phyloP scores from a whole-genome alignment of 2,113 vertebrate species.

The Turdus rufiventris region DNA sequence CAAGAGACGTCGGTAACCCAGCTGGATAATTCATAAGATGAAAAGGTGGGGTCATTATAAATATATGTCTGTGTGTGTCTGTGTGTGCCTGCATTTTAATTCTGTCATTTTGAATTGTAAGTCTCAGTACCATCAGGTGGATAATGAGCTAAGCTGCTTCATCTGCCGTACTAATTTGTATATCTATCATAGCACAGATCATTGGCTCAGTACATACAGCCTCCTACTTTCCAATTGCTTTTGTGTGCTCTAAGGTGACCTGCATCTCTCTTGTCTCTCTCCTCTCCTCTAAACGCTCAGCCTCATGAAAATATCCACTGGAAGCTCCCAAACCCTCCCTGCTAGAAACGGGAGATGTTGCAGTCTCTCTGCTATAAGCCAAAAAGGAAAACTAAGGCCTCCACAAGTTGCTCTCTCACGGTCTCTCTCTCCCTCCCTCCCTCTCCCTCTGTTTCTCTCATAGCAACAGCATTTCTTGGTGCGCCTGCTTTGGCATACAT shows the following conservation, averaged over 20 bases:
- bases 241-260: conserved; percentile 37
- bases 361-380: conserved; percentile 23
- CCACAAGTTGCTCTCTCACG: conserved; percentile 60
- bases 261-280: neutral
- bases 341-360: neutral
- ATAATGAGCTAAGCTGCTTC: conserved; percentile 51
- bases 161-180: conserved; percentile 36
- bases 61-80: conserved; percentile 16
- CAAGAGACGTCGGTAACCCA: conserved; percentile 32
- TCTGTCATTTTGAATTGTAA: conserved; percentile 14
- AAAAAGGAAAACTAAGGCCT: conserved; percentile 63
- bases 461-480: conserved; percentile 70
- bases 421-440: conserved; percentile 30
- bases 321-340: neutral
- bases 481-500: conserved; percentile 71
- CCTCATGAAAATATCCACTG: neutral
- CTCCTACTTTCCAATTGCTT: conserved; percentile 57
- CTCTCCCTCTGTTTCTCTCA: conserved; percentile 64
- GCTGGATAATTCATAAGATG: conserved; percentile 69
- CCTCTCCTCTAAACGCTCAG: neutral
- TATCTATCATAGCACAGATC: conserved; percentile 49
- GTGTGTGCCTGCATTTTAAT: conserved; percentile 17
- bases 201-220: conserved; percentile 22
- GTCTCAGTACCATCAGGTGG: conserved; percentile 24
- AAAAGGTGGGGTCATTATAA: conserved; percentile 78